phyloP scores from a whole-genome alignment of 2,888 invertebrate species.

The Drosophila nr. perissopoda region DNA sequence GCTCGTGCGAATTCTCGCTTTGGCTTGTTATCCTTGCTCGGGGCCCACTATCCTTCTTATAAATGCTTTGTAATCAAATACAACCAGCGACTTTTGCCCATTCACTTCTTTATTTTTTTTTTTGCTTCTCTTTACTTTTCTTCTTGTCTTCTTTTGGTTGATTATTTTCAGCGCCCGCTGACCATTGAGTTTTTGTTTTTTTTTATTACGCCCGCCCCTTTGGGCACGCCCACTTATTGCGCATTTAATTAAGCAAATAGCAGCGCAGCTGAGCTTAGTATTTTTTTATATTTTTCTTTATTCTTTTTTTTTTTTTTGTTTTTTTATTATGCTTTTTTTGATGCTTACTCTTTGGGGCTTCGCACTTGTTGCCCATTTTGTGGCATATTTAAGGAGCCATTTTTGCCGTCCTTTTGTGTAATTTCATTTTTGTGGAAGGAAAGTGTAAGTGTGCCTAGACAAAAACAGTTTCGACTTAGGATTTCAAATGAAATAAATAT shows the following conservation, averaged over 20 bases:
- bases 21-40: constrained; percentile 40
- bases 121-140: constrained; percentile 27
- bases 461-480: not conserved
- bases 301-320: constrained; percentile 9
- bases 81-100: constrained; percentile 26
- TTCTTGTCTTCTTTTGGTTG: constrained; percentile 22
- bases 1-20: constrained; percentile 32
- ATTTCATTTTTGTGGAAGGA: not conserved
- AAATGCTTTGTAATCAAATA: constrained; percentile 74
- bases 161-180: constrained; percentile 51
- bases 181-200: constrained; percentile 36
- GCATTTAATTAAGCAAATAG: constrained; percentile 78
- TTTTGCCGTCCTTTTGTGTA: constrained; percentile 2
- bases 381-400: constrained; percentile 39
- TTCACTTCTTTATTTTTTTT: constrained; percentile 9
- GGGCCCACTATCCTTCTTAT: constrained; percentile 39
- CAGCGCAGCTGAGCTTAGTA: constrained; percentile 51
- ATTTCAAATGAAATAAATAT: not conserved
- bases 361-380: constrained; percentile 61
- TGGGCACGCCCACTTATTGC: constrained; percentile 47
- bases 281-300: constrained; percentile 23
- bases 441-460: not conserved
- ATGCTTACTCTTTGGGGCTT: constrained; percentile 48
- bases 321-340: constrained; percentile 44
- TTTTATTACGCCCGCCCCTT: constrained; percentile 1